Evolutionary conservation across 2,888 invertebrate species (phyloP), one percentile per base, ranked within the genome.

Genomic region (Penaeus monodon): DNA sequence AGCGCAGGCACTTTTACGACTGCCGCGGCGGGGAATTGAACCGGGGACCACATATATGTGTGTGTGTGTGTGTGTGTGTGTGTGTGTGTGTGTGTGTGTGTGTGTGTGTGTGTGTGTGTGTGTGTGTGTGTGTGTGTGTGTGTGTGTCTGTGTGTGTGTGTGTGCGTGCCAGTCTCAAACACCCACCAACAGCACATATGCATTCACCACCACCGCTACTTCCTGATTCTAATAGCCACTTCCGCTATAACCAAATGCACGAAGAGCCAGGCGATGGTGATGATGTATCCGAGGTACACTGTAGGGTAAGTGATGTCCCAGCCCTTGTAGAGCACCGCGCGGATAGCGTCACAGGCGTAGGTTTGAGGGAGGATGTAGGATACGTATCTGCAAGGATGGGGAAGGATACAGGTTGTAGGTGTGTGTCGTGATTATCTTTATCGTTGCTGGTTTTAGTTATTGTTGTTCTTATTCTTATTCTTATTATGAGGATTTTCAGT

Each of bases 281-380:
- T 95, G 2, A 97, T 93, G 92, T 96, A 98, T 0, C 98, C 98
- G 29, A 94, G 93, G 92, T 97, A 97, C 3, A 98, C 97, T 0
- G 94, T 93, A 0, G 96, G 94, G 76, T 95, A 93, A 0, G 93
- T 91, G 14, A 98, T 94, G 8, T 93, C 92, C 97, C 97, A 97
- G 1, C 97, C 98, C 91, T 96, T 94, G 81, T 96, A 96, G 66
- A 97, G 92, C 92, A 97, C 96, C 4, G 95, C 95, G n/a, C 98
- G 94, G 90, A 98, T 93, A 3, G 97, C 96, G 91, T 98, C 97
- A 0, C 97, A 97, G 0, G 97, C 96, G 91, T 96, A 95, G 0
- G 98, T 98, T 29, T 98, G 93, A 0, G 98, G 98, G 33, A 98
- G 93, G 74, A 96, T 93, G 91, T 94, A 95, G 90, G 96, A 95